These are phyloP conservation scores for Athetis lepigone DNA, from an alignment of 2,888 invertebrate species.

Conservation along the genomic window DNA sequence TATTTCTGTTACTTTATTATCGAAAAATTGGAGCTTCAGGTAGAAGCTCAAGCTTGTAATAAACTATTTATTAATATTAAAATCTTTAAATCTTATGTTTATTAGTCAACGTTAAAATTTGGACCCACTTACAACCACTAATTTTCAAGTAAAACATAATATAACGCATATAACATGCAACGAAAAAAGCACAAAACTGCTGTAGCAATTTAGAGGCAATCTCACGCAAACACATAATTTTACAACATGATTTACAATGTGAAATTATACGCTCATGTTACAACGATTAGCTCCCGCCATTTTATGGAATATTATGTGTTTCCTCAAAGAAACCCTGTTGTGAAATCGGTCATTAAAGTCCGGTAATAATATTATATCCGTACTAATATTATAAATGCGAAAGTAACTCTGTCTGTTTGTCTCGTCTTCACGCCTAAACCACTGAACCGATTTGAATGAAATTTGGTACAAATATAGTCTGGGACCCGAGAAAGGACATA, in stretches of 20 bases:
- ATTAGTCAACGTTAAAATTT: not conserved
- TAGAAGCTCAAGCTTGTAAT: no score
- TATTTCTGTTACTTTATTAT: no score
- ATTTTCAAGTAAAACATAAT: not conserved
- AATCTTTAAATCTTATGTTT: no score
- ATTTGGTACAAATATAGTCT: no score
- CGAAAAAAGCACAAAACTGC: not conserved
- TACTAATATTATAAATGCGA: no score
- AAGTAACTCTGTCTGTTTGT: no score
- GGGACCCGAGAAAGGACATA: no score
- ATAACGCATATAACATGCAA: slow-evolving; percentile 4
- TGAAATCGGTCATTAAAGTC: not conserved
- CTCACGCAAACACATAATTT: slow-evolving; percentile 23
- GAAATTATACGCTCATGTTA: slow-evolving; percentile 26
- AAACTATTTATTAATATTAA: no score
- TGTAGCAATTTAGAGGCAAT: slow-evolving; percentile 11
- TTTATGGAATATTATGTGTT: slow-evolving; percentile 12
- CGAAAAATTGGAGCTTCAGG: no score
- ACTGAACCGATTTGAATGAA: no score
- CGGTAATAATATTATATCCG: no score
- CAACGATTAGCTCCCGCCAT: slow-evolving; percentile 11
- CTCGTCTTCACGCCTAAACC: no score
- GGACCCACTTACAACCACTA: not conserved
- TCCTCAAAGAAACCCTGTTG: not conserved
- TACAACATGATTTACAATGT: slow-evolving; percentile 30